Evolutionary conservation across 2,888 invertebrate species (phyloP).

Genomic region (Lasioglossum villosulum): DNA sequence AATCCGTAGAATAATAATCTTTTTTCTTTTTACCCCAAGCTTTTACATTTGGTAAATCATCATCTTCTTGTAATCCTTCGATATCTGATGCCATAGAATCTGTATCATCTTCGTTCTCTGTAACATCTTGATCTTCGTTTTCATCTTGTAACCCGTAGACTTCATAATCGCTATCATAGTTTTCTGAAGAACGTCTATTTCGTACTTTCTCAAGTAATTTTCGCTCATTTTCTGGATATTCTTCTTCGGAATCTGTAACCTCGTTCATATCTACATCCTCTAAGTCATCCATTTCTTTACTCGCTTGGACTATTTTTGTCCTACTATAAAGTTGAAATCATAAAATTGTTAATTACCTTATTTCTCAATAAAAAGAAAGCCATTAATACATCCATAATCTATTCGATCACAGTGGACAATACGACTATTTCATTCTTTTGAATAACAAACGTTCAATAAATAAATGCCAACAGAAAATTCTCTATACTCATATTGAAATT

Average conservation of each 20-base stretch:
- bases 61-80: slow-evolving; percentile 88
- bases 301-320: slow-evolving; percentile 1
- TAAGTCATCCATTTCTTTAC: slow-evolving; percentile 32
- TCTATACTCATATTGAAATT: not conserved
- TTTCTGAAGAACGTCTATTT: slow-evolving; percentile 85
- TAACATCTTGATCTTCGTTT: slow-evolving; percentile 84
- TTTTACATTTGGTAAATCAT: slow-evolving; percentile 90
- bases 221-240: slow-evolving; percentile 89
- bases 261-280: slow-evolving; percentile 87
- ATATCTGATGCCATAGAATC: slow-evolving; percentile 87
- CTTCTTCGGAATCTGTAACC: slow-evolving; percentile 90
- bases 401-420: not conserved
- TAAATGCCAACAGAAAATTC: not conserved
- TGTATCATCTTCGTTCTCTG: slow-evolving; percentile 82
- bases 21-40: slow-evolving; percentile 95
- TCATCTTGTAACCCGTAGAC: slow-evolving; percentile 86
- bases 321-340: not conserved
- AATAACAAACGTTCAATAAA: not conserved
- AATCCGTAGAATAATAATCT: slow-evolving; percentile 94
- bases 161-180: slow-evolving; percentile 87
- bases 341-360: not conserved
- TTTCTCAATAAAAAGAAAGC: not conserved
- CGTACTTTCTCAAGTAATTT: slow-evolving; percentile 87
- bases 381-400: not conserved
- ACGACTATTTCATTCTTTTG: not conserved